These are phyloP conservation scores for Falco cherrug DNA, from an alignment of 2,797 vertebrate genomes.

Conservation along the genomic window DNA sequence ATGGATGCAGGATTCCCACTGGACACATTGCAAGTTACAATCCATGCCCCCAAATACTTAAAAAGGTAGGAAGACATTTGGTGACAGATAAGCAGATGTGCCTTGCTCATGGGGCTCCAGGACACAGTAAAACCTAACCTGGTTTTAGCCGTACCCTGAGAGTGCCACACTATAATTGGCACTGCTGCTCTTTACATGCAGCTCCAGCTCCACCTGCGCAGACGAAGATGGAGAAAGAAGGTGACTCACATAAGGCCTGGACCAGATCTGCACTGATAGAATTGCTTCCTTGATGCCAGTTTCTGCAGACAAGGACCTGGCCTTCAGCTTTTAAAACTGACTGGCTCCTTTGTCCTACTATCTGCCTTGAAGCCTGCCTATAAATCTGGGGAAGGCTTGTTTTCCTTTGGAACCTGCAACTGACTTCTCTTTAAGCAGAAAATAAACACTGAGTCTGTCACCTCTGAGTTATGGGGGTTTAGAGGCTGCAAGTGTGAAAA, in stretches of 20 bases:
- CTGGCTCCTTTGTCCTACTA: neutral
- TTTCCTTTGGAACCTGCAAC: neutral
- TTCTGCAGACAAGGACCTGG: neutral
- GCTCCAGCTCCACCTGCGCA: neutral
- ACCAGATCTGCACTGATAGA: neutral
- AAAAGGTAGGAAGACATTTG: neutral
- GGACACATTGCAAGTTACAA: neutral
- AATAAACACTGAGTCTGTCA: slow-evolving; percentile 38
- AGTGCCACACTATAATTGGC: neutral
- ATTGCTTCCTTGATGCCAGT: neutral
- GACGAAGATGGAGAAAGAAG: neutral
- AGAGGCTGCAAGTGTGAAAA: slow-evolving; percentile 43
- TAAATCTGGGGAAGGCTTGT: neutral
- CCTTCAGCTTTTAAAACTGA: neutral
- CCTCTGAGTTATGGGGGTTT: slow-evolving; percentile 5
- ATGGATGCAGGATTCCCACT: neutral
- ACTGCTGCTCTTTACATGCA: neutral
- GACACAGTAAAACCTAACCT: neutral
- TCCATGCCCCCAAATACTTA: neutral
- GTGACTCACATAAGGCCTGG: neutral
- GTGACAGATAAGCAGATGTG: neutral
- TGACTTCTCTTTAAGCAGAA: neutral
- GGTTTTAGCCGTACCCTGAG: neutral
- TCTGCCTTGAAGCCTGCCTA: neutral
- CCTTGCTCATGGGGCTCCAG: neutral